phyloP scores from a whole-genome alignment of 1,140 invertebrate genomes.

The Pogonomyrmex californicus region DNA sequence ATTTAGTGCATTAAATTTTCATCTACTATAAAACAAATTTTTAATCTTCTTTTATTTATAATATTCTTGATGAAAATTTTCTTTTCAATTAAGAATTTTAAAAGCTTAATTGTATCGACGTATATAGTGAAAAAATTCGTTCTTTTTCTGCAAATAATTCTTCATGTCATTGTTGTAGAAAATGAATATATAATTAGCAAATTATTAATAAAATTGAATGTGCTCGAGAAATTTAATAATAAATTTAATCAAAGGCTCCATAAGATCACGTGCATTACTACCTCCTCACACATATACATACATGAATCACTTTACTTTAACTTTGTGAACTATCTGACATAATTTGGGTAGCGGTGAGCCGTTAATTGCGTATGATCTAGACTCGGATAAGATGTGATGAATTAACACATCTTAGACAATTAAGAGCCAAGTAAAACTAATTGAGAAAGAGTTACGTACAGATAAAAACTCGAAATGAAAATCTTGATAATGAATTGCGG shows the following conservation, averaged over 20 bases:
- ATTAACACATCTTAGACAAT: conserved; percentile 31
- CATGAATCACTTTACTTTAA: conserved; percentile 13
- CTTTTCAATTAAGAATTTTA: too few species aligned
- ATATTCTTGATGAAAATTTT: too few species aligned
- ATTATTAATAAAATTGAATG: neutral
- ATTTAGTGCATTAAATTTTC: too few species aligned
- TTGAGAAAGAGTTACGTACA: neutral
- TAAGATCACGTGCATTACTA: conserved; percentile 18
- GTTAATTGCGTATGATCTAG: conserved; percentile 38
- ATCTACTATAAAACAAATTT: too few species aligned
- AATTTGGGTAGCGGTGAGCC: conserved; percentile 24
- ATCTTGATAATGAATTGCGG: neutral
- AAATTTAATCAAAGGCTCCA: neutral
- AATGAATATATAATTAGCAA: neutral
- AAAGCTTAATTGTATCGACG: neutral
- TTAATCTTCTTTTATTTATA: too few species aligned
- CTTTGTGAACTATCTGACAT: conserved; percentile 47
- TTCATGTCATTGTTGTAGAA: too few species aligned
- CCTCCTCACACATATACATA: neutral
- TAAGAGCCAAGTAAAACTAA: conserved; percentile 8
- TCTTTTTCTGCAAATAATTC: too few species aligned
- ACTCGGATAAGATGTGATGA: conserved; percentile 22
- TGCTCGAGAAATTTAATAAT: conserved; percentile 42
- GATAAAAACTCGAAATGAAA: neutral
- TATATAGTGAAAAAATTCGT: too few species aligned